Conservation (phyloP, 2,797 vertebrate species). For the Sparidentex hasta region DNA sequence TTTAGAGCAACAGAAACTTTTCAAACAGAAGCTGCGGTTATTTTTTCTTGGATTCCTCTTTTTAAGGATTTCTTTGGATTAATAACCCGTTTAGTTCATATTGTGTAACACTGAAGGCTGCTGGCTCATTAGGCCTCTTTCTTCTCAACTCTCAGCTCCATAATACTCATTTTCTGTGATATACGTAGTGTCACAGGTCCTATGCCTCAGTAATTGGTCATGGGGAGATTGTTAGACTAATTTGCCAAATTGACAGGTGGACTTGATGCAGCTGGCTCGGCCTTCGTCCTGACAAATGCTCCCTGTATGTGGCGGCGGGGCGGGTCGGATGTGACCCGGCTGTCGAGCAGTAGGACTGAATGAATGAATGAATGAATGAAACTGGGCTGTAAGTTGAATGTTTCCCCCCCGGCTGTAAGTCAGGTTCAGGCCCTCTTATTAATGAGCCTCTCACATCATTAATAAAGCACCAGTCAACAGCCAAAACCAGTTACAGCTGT, state of each 20-base stretch:
- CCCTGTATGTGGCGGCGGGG: conserved; percentile 24
- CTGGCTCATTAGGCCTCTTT: conserved; percentile 42
- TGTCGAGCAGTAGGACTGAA: conserved; percentile 5
- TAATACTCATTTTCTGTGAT: conserved; percentile 40
- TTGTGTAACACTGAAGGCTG: neutral
- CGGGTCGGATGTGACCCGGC: neutral
- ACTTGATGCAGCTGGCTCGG: conserved; percentile 49
- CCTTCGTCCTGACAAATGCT: conserved; percentile 35
- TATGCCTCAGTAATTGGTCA: conserved; percentile 57
- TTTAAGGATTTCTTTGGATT: neutral
- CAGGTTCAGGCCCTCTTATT: conserved; percentile 45
- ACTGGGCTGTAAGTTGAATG: conserved; percentile 59
- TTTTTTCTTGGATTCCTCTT: neutral
- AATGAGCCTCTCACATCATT: conserved; percentile 76
- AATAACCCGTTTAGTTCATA: neutral
- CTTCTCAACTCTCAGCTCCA: neutral
- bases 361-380: conserved; percentile 16
- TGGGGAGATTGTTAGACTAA: conserved; percentile 46
- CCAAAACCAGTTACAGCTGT: conserved; percentile 62
- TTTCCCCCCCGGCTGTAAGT: conserved; percentile 62
- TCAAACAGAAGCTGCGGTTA: neutral
- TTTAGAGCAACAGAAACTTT: neutral
- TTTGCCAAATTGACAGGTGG: conserved; percentile 69
- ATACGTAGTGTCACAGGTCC: conserved; percentile 51
- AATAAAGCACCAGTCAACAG: conserved; percentile 74